A percentile compares a stretch with the other conserved stretches of the same genome.
These are phyloP conservation scores for Strigops habroptila DNA, from an alignment of 2,113 vertebrate species.

Conservation along the genomic window DNA sequence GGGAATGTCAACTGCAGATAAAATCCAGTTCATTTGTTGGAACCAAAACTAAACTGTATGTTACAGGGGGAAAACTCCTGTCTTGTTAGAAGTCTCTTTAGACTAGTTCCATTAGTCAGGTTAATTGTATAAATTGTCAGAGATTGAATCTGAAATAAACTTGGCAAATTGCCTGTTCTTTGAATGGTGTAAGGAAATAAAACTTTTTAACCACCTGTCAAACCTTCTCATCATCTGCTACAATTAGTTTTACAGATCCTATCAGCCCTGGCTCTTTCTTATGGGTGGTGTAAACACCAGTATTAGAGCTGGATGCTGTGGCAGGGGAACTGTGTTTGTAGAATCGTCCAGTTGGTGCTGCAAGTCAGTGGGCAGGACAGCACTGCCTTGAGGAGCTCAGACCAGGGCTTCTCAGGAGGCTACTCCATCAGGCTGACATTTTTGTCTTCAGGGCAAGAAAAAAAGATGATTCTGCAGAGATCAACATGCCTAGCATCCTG, in stretches of 20 bases:
- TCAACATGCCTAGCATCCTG: neutral
- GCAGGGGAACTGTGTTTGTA: neutral
- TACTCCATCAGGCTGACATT: neutral
- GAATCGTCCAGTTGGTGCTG: neutral
- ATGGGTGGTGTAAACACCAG: neutral
- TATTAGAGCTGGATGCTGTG: neutral
- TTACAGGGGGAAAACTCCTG: accelerated
- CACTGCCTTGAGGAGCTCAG: neutral
- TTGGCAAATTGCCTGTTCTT: neutral
- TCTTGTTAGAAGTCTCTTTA: neutral
- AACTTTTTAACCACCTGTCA: neutral
- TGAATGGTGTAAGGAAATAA: neutral
- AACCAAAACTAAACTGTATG: neutral
- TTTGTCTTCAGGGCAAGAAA: neutral
- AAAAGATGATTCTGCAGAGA: neutral
- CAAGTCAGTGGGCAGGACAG: neutral
- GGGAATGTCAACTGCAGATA: neutral
- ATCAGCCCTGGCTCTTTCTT: neutral
- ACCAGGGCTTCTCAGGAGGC: neutral
- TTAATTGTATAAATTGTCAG: neutral
- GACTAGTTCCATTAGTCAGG: neutral
- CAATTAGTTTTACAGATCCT: neutral
- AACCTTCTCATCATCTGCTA: neutral
- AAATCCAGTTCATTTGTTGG: neutral
- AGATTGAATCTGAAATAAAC: neutral